Conservation (phyloP, 1,140 invertebrate species). For the Aphelinus certus region DNA sequence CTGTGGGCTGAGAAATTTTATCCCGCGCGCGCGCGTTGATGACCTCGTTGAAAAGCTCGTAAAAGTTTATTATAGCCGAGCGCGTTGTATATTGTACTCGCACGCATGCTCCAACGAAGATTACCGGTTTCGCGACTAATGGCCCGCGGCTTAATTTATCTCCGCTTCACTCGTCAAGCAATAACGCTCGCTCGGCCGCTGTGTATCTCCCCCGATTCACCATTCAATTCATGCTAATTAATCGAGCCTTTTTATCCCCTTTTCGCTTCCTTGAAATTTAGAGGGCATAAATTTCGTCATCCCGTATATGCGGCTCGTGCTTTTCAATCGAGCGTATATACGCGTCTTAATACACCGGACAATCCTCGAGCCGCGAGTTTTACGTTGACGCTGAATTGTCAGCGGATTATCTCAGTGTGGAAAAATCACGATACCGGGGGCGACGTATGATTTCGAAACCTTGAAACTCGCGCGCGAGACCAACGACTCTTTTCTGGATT, state of each 20-base stretch:
- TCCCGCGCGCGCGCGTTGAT: neutral
- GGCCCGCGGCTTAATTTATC: constrained; percentile 15
- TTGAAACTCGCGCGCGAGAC: too few species aligned
- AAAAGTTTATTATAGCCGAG: constrained; percentile 18
- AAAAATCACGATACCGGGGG: too few species aligned
- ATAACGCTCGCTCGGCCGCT: neutral
- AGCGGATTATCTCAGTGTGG: too few species aligned
- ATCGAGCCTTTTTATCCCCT: neutral
- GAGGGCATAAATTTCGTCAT: too few species aligned
- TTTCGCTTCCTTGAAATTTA: neutral
- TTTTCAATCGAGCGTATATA: too few species aligned
- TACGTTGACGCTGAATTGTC: too few species aligned
- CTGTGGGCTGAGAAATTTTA: neutral
- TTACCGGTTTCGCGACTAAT: constrained; percentile 28
- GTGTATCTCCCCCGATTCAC: neutral
- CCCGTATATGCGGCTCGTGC: too few species aligned
- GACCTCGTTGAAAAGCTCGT: constrained; percentile 22
- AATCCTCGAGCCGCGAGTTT: too few species aligned
- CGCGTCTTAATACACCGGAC: too few species aligned
- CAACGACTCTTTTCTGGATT: too few species aligned
- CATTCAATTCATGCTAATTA: constrained; percentile 7
- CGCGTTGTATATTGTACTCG: neutral
- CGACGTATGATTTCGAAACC: too few species aligned
- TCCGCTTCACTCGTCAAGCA: constrained; percentile 14
- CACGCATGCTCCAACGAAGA: constrained; percentile 2